Percentiles rank a stretch among this genome's conserved stretches.
Conservation (phyloP, 1,140 invertebrate species). For the Brachionus manjavacas region DNA sequence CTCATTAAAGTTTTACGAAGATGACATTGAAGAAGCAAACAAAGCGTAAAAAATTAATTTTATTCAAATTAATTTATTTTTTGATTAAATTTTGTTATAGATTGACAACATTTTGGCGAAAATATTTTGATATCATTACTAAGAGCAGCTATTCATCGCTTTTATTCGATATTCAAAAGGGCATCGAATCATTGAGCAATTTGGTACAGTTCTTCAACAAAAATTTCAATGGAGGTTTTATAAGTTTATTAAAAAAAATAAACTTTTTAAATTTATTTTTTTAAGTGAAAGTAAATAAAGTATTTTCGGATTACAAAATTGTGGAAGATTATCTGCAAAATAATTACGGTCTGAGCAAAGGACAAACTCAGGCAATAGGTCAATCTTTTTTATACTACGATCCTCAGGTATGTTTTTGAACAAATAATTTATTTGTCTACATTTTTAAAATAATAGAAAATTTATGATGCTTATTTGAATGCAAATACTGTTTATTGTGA, state of each 20-base stretch:
- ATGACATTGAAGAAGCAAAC: conserved; percentile 8
- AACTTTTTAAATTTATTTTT: background rate
- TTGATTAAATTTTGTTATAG: background rate
- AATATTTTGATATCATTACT: conserved; percentile 21
- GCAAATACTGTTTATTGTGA: conserved; percentile 2
- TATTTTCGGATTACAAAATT: background rate
- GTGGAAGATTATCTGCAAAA: conserved; percentile 4
- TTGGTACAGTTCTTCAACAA: conserved; percentile 32
- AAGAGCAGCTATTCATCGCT: conserved; percentile 18
- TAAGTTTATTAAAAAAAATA: background rate
- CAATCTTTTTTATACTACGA: conserved; percentile 3
- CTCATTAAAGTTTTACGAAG: conserved; percentile 25
- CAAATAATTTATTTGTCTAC: background rate
- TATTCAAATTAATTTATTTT: background rate
- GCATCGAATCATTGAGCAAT: background rate
- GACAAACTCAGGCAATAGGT: conserved; percentile 4
- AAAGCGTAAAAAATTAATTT: background rate
- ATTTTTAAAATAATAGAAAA: background rate
- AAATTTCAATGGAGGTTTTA: conserved; percentile 33
- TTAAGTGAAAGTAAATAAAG: conserved; percentile 21
- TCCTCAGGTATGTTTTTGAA: background rate
- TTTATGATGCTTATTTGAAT: conserved; percentile 23
- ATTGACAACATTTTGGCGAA: conserved; percentile 8
- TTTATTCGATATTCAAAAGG: conserved; percentile 38
- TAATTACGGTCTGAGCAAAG: conserved; percentile 12